These are phyloP conservation scores for Pomatorhinus ruficollis DNA, from an alignment of 2,113 vertebrate genomes.

Conservation along the genomic window DNA sequence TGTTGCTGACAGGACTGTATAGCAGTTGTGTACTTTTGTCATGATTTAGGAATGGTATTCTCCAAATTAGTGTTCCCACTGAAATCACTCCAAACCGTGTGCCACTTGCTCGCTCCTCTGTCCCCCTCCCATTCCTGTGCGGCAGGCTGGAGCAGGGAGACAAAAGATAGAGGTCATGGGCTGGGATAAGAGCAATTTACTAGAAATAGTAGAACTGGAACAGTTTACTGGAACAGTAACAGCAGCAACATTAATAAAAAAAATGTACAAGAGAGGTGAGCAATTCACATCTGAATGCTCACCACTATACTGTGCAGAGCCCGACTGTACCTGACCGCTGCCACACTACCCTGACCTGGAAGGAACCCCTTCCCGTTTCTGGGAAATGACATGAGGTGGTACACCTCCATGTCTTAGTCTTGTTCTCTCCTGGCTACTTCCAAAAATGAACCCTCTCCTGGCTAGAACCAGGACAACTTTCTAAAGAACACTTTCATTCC, in stretches of 20 bases:
- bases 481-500: background rate
- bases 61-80: background rate
- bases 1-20: background rate
- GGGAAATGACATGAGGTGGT: background rate
- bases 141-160: background rate
- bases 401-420: background rate
- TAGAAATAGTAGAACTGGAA: background rate
- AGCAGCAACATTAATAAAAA: background rate
- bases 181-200: background rate
- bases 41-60: background rate
- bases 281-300: background rate
- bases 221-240: background rate
- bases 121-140: fast-evolving
- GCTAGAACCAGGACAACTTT: background rate
- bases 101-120: fast-evolving
- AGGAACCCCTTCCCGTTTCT: background rate
- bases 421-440: background rate
- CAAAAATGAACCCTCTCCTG: background rate
- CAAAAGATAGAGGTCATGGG: background rate
- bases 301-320: background rate
- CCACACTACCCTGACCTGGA: no score
- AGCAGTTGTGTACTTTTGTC: background rate
- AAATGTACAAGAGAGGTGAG: background rate
- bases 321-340: fast-evolving
- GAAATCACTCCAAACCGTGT: background rate